Evolutionary conservation across 2,888 invertebrate species (phyloP), one percentile per base, ranked within the genome.

Genomic region (Zygogramma bicolorata): DNA sequence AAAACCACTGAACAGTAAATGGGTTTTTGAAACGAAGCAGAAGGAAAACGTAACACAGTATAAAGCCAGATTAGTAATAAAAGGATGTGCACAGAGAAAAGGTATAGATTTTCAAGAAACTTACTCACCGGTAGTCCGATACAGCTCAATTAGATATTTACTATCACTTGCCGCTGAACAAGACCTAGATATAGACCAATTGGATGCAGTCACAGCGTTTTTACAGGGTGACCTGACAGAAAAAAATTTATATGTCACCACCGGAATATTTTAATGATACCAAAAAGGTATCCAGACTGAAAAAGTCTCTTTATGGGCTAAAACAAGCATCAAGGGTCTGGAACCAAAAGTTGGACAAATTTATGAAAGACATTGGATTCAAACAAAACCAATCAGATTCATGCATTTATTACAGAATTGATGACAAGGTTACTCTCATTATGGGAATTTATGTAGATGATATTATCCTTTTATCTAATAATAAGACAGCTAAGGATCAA

Each of bases 151-250:
- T n/a, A n/a, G n/a, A n/a, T n/a, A n/a, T n/a, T n/a, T n/a, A n/a
- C n/a, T n/a, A n/a, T n/a, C n/a, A n/a, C n/a, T n/a, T n/a, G n/a
- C n/a, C n/a, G n/a, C n/a, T n/a, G n/a, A n/a, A n/a, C n/a, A n/a
- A n/a, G n/a, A n/a, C n/a, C n/a, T n/a, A n/a, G n/a, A n/a, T n/a
- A n/a, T n/a, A n/a, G n/a, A n/a, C n/a, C n/a, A n/a, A n/a, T n/a
- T n/a, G n/a, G n/a, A n/a, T 83, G 81, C 82, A 3, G 71, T 68
- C 4, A 80, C 82, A 7, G 83, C 82, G 2, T 83, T 80, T 60
- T 70, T 84, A 8, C 77, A 82, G 65, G 79, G 81, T 6, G 75
- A 79, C 6, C 68, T 83, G 20, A 63, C 72, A 40, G 81, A 83
- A 72, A 77, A n/a, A 79, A 42, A 75, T 82, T 8, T 83, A 78